Conservation (phyloP, 2,113 vertebrate genomes). For the Nibea albiflora region DNA sequence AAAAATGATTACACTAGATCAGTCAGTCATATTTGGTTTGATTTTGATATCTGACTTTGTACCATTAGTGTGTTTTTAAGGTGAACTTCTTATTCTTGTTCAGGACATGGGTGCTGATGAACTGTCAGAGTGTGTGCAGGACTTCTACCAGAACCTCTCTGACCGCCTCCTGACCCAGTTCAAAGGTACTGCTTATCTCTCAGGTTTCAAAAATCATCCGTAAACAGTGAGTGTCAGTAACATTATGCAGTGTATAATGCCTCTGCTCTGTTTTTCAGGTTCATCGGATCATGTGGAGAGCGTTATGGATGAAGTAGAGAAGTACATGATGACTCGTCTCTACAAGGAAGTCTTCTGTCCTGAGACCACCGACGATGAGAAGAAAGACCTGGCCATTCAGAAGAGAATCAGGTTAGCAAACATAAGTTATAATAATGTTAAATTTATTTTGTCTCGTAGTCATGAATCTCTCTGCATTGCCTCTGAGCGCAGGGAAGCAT, state of each 20-base stretch:
- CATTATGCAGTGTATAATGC: neutral
- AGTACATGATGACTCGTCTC: constrained; percentile 94
- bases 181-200: constrained; percentile 87
- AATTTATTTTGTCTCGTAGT: neutral
- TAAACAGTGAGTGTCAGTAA: neutral
- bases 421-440: neutral
- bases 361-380: constrained; percentile 95
- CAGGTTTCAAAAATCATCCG: neutral
- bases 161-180: constrained; percentile 91
- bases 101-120: constrained; percentile 90
- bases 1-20: neutral
- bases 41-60: neutral
- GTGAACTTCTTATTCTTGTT: constrained; percentile 10
- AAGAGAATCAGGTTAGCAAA: constrained; percentile 92
- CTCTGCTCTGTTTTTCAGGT: constrained; percentile 77
- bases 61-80: neutral
- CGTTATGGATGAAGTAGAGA: constrained; percentile 96
- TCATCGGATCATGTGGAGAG: constrained; percentile 90
- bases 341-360: constrained; percentile 97
- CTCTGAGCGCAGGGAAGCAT: neutral
- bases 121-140: constrained; percentile 93
- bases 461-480: neutral
- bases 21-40: neutral
- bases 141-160: constrained; percentile 96
- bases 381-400: constrained; percentile 94